Evolutionary conservation across 2,797 vertebrate genomes (phyloP), one percentile per base, ranked within the genome.

Genomic region (Enoplosus armatus): DNA sequence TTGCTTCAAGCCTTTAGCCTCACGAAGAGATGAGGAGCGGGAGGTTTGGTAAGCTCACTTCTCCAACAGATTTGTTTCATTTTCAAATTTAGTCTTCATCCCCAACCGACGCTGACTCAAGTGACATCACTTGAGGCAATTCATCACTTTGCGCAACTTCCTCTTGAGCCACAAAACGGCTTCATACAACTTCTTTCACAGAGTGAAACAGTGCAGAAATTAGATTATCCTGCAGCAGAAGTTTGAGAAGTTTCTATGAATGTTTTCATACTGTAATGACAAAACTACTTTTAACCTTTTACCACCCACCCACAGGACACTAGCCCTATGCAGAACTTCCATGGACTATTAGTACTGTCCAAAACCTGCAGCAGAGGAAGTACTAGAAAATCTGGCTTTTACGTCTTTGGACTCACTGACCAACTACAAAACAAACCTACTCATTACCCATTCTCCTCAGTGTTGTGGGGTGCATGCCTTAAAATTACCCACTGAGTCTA

Each of bases 401-500:
- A 27, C 9, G 0, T 35, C 29, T 39, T 29, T 55, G 11, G 8
- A 71, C 26, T 65, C 61, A 3, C 51, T 43, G 39, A 29, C 31
- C n/a, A n/a, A n/a, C n/a, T n/a, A n/a, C n/a, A n/a, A n/a, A n/a
- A n/a, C n/a, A n/a, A n/a, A n/a, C n/a, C n/a, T n/a, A n/a, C n/a
- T n/a, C n/a, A n/a, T n/a, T n/a, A n/a, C n/a, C n/a, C n/a, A n/a
- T n/a, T n/a, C n/a, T n/a, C n/a, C n/a, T n/a, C n/a, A n/a, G n/a
- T n/a, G 24, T 71, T 74, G 33, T 39, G 12, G 35, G 48, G 63
- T 15, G 15, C 55, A 60, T 15, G 35, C n/a, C 24, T 53, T 54
- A 10, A 73, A 82, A 70, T 43, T 2, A 33, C 55, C 48, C 47
- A 18, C 16, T 3, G 24, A 54, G 67, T 77, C n/a, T 43, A 22